phyloP scores from a whole-genome alignment of 2,888 invertebrate genomes.

The Eledona agricola region DNA sequence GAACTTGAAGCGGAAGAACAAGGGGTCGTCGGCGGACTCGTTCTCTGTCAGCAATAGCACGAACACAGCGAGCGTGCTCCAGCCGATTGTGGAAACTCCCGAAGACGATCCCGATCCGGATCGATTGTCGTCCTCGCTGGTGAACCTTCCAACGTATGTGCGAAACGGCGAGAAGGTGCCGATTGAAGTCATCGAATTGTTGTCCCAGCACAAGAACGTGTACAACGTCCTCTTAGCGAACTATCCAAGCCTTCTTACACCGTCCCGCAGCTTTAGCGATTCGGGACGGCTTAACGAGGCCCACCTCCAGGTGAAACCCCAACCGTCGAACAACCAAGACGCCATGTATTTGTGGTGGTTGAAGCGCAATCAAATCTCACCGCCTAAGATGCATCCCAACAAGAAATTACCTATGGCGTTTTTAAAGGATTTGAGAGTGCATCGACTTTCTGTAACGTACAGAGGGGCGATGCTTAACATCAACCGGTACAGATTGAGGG shows the following conservation, averaged over 20 bases:
- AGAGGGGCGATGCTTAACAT: constrained; percentile 88
- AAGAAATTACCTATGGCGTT: constrained; percentile 70
- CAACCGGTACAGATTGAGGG: constrained; percentile 79
- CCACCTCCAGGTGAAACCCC: constrained; percentile 51
- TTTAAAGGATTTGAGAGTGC: constrained; percentile 77
- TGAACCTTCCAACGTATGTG: constrained; percentile 85
- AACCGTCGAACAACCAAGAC: constrained; percentile 59
- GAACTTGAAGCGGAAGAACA: constrained; percentile 66
- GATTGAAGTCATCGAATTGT: constrained; percentile 76
- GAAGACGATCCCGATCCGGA: constrained; percentile 47
- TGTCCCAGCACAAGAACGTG: constrained; percentile 74
- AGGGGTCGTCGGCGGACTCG: constrained; percentile 74
- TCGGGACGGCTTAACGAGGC: constrained; percentile 66
- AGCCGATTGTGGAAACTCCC: constrained; percentile 62
- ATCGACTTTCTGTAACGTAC: constrained; percentile 82
- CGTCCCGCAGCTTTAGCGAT: constrained; percentile 79
- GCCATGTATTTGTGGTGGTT: constrained; percentile 68
- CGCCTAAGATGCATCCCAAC: constrained; percentile 58
- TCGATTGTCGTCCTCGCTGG: constrained; percentile 80
- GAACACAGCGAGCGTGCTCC: constrained; percentile 68
- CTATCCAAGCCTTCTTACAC: constrained; percentile 76
- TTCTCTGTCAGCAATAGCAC: constrained; percentile 76
- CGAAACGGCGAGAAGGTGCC: constrained; percentile 81
- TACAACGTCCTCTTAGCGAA: constrained; percentile 78
- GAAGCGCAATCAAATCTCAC: constrained; percentile 63